Evolutionary conservation across 2,113 vertebrate species (phyloP), one percentile per base, ranked within the genome.

Genomic region (Maccullochella peelii): DNA sequence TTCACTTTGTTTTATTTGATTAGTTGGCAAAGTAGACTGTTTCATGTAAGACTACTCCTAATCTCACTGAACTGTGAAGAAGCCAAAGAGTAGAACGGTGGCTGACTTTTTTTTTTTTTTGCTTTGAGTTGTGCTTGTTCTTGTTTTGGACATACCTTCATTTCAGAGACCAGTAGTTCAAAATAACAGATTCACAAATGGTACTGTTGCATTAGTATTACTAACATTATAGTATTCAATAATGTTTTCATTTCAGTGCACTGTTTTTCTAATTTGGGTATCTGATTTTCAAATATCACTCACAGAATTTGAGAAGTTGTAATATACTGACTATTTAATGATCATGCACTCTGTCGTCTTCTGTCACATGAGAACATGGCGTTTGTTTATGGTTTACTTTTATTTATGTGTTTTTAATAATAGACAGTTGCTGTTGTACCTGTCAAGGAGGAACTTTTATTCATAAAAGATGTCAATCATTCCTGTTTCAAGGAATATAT

Each of bases 401-500:
- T 75, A 92, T 91, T 92, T 90, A 87, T 91, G 54, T 86, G 36
- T 88, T 81, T 73, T 75, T 72, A 81, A 59, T 73, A 79, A 72
- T 70, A 77, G 86, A 93, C 70, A 84, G 91, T 84, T 93, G 88
- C 91, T 86, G 77, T 82, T 67, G 73, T 79, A 47, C 74, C 79
- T 88, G 93, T 93, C 87, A 69, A 84, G 91, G 83, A 92, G 73
- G 57, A 93, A 76, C 55, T 89, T 95, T 95, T 91, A 94, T 91
- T 93, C 77, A 92, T 87, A 93, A 95, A 94, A 95, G 92, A 90
- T 90, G 80, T 82, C 77, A 89, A 91, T 95, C 78, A 49, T 95
- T 96, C 94, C 95, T 96, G 95, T 96, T 96, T 95, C 93, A 96
- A 95, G 95, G 94, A 95, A 95, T 93, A 87, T n/a, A 70, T 92